Evolutionary conservation across 2,888 invertebrate genomes (phyloP).

Genomic region (Schizotus pectinicornis): DNA sequence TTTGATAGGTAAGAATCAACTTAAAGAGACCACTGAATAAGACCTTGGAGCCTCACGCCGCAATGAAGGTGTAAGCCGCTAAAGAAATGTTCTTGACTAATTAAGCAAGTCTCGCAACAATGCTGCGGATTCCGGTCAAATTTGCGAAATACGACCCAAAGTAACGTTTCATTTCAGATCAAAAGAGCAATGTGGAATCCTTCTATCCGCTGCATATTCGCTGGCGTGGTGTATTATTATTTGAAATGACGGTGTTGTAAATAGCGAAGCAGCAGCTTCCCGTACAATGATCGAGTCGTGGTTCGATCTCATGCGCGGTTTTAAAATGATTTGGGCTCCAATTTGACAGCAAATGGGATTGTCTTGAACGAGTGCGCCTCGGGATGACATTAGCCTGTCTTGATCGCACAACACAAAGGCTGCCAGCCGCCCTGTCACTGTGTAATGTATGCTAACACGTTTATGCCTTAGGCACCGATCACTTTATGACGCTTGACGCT

Average conservation of each 20-base stretch:
- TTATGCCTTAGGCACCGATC: slow-evolving; percentile 55
- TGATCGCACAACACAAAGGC: slow-evolving; percentile 57
- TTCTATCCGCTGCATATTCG: slow-evolving; percentile 25
- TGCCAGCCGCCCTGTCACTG: slow-evolving; percentile 57
- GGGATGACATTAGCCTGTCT: slow-evolving; percentile 58
- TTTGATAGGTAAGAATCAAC: slow-evolving; percentile 17
- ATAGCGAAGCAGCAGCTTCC: slow-evolving; percentile 41
- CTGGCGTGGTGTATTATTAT: slow-evolving; percentile 39
- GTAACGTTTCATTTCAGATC: slow-evolving; percentile 17
- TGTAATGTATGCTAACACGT: slow-evolving; percentile 59
- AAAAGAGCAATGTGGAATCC: slow-evolving; percentile 36
- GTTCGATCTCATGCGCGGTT: slow-evolving; percentile 49
- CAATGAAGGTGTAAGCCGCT: too few relatives aligned
- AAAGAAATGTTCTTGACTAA: too few relatives aligned
- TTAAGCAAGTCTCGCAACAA: too few relatives aligned
- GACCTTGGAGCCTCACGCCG: neutral
- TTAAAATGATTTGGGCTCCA: slow-evolving; percentile 55
- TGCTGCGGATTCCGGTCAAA: too few relatives aligned
- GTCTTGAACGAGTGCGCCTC: slow-evolving; percentile 57
- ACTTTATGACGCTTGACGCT: slow-evolving; percentile 55
- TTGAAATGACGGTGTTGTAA: slow-evolving; percentile 41
- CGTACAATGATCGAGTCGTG: slow-evolving; percentile 39
- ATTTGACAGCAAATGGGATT: slow-evolving; percentile 59
- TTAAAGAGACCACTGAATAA: slow-evolving; percentile 22
- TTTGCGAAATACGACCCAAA: neutral